Evolutionary conservation across 1,140 invertebrate genomes (phyloP), one percentile per base, ranked within the genome.

Genomic region (Eumeta japonica): DNA sequence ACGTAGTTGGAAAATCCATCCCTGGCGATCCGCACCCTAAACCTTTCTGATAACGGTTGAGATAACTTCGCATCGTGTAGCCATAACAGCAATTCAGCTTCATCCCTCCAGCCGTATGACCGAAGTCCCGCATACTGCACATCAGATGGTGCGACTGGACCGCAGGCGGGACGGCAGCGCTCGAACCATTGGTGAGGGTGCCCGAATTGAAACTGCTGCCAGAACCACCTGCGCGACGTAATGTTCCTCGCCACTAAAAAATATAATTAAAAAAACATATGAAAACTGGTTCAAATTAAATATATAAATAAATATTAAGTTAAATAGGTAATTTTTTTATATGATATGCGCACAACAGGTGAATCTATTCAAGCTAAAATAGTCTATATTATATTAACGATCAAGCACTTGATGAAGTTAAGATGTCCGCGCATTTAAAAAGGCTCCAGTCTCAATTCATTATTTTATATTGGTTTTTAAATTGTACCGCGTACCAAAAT

Each of bases 1-100:
- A 92, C 81, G 60, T 92, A 92, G 62, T 90, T 91, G 13, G 89
- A 89, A 66, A 92, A 91, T 28, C 90, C 91, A 53, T 92, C 89
- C 62, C 90, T 92, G 39, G 88, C 89, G 59, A 94, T 87, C 55
- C 83, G 82, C 28, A 94, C 88, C 54, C 92, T 78, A 77, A 94
- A 94, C 39, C 90, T 78, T 64, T 95, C 92, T 45, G 90, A 94
- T 48, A 89, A 64, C 20, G 86, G 85, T 28, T 82, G 81, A 37
- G 79, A 79, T 39, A 83, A 80, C 49, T 82, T 83, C 1, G 83
- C 83, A 64, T 94, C 90, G 63, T 90, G 94, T 0, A 96, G 62
- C 29, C 89, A 91, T 52, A 95, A 87, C 48, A 90, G 87, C 3
- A 94, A 83, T 73, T 94, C 92, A 0, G 88, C 86, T 55, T 93